Evolutionary conservation across 2,113 vertebrate species (phyloP).

Genomic region (Kryptolebias marmoratus): DNA sequence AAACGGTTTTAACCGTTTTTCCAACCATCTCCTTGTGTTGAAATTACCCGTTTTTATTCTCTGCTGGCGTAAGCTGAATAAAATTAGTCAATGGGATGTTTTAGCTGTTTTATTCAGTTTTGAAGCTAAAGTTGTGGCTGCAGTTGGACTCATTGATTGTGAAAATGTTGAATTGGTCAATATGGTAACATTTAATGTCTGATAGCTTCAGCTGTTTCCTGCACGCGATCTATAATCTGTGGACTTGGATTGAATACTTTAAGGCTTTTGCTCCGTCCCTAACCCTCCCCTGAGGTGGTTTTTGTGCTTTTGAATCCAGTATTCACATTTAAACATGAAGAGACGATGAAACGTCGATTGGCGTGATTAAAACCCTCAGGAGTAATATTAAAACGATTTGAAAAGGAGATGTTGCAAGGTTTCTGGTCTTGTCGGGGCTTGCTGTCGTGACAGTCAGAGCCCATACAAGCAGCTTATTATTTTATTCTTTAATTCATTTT

Average conservation of each 20-base stretch:
- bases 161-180: no score
- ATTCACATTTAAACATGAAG: constrained; percentile 31
- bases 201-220: constrained; percentile 8
- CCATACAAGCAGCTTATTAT: neutral
- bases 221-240: constrained; percentile 34
- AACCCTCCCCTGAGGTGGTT: constrained; percentile 24
- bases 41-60: no score
- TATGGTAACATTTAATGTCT: no score
- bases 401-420: constrained; percentile 26
- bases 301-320: constrained; percentile 1
- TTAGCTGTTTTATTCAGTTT: no score
- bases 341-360: neutral
- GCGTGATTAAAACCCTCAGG: neutral
- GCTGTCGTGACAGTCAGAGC: constrained; percentile 1
- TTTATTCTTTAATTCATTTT: no score
- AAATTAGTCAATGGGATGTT: no score
- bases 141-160: no score
- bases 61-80: no score
- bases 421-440: constrained; percentile 36
- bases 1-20: no score
- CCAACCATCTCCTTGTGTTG: no score
- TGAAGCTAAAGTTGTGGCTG: no score
- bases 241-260: constrained; percentile 21
- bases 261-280: constrained; percentile 37
- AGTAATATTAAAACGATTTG: constrained; percentile 1